Conservation (phyloP, 2,113 vertebrate genomes). For the Chaenogobius annularis region DNA sequence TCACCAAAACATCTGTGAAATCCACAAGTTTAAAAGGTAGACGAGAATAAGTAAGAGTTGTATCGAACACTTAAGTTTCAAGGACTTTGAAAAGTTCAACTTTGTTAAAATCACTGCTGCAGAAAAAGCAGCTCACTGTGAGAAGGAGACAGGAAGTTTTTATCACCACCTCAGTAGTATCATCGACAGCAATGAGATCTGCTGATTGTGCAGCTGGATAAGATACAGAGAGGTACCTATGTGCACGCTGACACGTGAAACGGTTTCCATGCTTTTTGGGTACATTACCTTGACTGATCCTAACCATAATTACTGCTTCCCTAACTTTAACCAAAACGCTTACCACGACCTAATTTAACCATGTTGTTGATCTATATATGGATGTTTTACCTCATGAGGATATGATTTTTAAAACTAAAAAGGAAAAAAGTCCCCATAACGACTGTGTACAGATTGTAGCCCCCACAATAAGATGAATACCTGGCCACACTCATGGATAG, state of each 20-base stretch:
- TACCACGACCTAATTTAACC: too few species aligned
- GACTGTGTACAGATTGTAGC: too few species aligned
- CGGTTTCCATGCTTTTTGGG: not conserved
- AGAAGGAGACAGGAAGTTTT: conserved; percentile 6
- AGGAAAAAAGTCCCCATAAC: too few species aligned
- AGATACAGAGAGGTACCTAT: not conserved
- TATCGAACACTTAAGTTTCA: conserved; percentile 51
- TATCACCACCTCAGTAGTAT: conserved; percentile 18
- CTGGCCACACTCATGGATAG: too few species aligned
- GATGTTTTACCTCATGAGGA: too few species aligned
- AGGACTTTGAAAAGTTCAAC: conserved; percentile 31
- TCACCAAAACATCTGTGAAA: conserved; percentile 29
- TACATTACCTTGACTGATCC: too few species aligned
- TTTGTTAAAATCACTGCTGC: conserved; percentile 19
- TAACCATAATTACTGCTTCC: too few species aligned
- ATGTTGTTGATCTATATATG: too few species aligned
- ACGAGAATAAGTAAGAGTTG: conserved; percentile 9
- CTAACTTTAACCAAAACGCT: too few species aligned
- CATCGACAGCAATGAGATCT: conserved; percentile 11
- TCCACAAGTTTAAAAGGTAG: conserved; percentile 16
- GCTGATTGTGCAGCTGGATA: conserved; percentile 19
- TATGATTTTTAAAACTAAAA: too few species aligned
- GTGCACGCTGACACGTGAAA: not conserved
- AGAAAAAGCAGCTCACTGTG: not conserved
- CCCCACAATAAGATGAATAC: too few species aligned